A percentile compares a stretch with the other conserved stretches of the same genome.
Conservation (phyloP, 1,140 invertebrate genomes). For the Diorhabda elongata region DNA sequence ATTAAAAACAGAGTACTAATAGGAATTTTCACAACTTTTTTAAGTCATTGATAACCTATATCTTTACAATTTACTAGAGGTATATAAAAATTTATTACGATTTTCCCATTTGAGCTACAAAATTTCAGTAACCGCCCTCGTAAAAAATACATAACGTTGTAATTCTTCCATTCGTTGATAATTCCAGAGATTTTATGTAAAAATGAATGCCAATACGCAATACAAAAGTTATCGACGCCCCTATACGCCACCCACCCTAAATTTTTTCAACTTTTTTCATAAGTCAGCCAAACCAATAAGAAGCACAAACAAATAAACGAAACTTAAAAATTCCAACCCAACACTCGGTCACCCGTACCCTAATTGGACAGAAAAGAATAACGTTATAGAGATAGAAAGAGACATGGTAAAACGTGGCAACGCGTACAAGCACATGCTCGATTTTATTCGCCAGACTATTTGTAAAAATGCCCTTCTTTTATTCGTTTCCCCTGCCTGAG, state of each 20-base stretch:
- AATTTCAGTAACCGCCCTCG: too few relatives aligned
- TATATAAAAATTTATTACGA: too few relatives aligned
- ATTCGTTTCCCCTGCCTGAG: slow-evolving; percentile 18
- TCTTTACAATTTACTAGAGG: too few relatives aligned
- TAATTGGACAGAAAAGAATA: slow-evolving; percentile 31
- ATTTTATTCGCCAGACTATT: slow-evolving; percentile 25
- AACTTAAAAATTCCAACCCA: slow-evolving; percentile 19
- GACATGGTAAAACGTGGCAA: slow-evolving; percentile 24
- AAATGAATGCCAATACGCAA: neutral
- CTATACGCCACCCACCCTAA: neutral
- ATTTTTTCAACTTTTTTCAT: slow-evolving; percentile 5
- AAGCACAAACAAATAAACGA: slow-evolving; percentile 2
- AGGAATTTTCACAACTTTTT: too few relatives aligned
- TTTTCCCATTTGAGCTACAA: too few relatives aligned
- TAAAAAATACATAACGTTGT: neutral
- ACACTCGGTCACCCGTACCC: slow-evolving; percentile 9
- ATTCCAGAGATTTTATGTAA: too few relatives aligned
- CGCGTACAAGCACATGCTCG: slow-evolving; percentile 20
- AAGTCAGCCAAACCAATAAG: slow-evolving; percentile 19
- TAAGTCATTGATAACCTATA: too few relatives aligned
- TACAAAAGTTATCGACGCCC: slow-evolving; percentile 1
- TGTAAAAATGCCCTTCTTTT: slow-evolving; percentile 24
- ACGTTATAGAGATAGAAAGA: slow-evolving; percentile 22
- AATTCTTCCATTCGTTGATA: neutral
- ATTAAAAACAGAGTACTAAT: too few relatives aligned